Conservation (phyloP, 2,888 invertebrate genomes). For the Rambutsinella grinnellia region DNA sequence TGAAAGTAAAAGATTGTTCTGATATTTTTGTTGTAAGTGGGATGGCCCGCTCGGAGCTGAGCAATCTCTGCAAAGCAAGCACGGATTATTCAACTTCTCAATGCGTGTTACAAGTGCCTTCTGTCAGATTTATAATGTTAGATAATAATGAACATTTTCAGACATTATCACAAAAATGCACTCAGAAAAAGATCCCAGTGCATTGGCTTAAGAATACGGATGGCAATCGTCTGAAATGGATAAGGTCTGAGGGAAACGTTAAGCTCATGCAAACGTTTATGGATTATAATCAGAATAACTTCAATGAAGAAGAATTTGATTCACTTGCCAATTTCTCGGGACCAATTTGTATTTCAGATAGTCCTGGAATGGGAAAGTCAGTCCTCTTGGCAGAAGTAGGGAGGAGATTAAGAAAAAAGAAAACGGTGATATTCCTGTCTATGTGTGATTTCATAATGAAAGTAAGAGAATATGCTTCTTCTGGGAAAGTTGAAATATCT, state of each 20-base stretch:
- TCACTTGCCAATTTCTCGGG: background rate
- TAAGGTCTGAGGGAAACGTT: background rate
- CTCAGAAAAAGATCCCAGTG: background rate
- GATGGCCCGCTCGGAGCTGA: background rate
- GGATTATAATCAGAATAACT: too few relatives aligned
- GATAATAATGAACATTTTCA: background rate
- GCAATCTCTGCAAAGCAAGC: background rate
- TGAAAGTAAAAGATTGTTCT: background rate
- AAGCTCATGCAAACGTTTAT: background rate
- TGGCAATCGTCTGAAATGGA: background rate
- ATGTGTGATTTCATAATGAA: background rate
- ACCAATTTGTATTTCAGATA: background rate
- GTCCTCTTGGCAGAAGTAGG: background rate
- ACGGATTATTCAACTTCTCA: background rate
- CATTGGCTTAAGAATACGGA: background rate
- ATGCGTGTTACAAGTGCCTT: background rate
- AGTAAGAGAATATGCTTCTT: background rate
- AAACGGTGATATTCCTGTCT: background rate
- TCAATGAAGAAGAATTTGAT: background rate
- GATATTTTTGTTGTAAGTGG: background rate
- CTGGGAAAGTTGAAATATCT: background rate
- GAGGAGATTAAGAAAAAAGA: background rate
- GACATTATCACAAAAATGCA: background rate
- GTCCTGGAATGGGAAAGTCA: background rate
- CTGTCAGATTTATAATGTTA: background rate